Percentiles rank a stretch among this genome's conserved stretches.
Conservation (phyloP, 1,140 invertebrate species). For the Drosophila bocqueti region DNA sequence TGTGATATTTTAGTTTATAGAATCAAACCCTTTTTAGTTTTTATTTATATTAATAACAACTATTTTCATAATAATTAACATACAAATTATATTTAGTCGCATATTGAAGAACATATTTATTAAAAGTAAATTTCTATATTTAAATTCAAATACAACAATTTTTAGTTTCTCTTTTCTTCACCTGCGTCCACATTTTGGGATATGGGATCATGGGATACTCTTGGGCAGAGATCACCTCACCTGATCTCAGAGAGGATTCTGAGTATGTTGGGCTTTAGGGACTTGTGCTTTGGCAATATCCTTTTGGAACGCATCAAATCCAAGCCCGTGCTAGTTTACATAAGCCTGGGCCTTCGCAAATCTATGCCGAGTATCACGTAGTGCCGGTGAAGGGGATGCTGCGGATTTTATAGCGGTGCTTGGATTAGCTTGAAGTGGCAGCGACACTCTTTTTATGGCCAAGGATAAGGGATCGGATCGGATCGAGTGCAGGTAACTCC, state of each 20-base stretch:
- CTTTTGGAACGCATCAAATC: neutral
- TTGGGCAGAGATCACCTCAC: constrained; percentile 9
- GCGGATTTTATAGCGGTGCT: constrained; percentile 60
- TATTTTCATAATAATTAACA: too few species aligned
- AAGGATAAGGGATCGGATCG: constrained; percentile 21
- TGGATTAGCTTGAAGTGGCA: constrained; percentile 45
- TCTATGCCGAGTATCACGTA: constrained; percentile 24
- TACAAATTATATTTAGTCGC: too few species aligned
- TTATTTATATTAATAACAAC: too few species aligned
- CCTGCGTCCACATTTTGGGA: too few species aligned
- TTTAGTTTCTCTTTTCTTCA: neutral
- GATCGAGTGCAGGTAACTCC: constrained; percentile 46
- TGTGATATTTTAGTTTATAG: too few species aligned
- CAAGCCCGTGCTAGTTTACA: constrained; percentile 34
- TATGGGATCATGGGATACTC: neutral
- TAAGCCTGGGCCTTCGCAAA: constrained; percentile 43
- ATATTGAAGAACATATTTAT: too few species aligned
- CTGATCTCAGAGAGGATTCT: constrained; percentile 14
- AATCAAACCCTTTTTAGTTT: too few species aligned
- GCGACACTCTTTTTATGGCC: constrained; percentile 48
- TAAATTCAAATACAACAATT: neutral
- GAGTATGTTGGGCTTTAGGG: neutral
- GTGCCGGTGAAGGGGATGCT: constrained; percentile 5
- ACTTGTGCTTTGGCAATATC: neutral
- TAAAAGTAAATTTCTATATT: neutral